A percentile compares a stretch with the other conserved stretches of the same genome.
Conservation (phyloP, 2,888 invertebrate species). For the Tenthredo mesomela region DNA sequence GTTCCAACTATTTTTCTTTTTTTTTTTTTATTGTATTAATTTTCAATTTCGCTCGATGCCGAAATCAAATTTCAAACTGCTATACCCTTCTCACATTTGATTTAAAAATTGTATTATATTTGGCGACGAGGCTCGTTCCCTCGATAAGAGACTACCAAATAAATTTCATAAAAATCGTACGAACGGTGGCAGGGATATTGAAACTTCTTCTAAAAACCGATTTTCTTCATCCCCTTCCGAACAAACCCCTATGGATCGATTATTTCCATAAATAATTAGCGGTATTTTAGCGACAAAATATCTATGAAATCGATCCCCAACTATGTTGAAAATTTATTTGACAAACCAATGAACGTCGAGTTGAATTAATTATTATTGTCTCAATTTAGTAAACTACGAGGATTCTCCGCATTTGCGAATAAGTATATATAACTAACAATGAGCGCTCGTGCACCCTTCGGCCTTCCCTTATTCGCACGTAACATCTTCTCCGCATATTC, state of each 20-base stretch:
- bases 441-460: neutral
- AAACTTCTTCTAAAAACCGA: neutral
- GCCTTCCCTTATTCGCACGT: neutral
- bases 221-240: neutral
- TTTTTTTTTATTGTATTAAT: no score
- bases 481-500: neutral
- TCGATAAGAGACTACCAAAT: neutral
- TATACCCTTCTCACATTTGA: no score
- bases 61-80: neutral
- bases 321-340: neutral
- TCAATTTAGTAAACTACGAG: neutral
- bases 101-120: neutral
- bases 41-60: no score
- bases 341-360: neutral
- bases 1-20: no score
- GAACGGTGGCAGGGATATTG: neutral
- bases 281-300: neutral
- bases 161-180: neutral
- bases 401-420: neutral
- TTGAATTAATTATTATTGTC: neutral
- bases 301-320: neutral
- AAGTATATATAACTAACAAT: neutral
- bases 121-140: neutral
- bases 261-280: neutral
- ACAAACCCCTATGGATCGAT: neutral